Conservation (phyloP, 2,888 invertebrate species). For the Lasioglossum malachurum region DNA sequence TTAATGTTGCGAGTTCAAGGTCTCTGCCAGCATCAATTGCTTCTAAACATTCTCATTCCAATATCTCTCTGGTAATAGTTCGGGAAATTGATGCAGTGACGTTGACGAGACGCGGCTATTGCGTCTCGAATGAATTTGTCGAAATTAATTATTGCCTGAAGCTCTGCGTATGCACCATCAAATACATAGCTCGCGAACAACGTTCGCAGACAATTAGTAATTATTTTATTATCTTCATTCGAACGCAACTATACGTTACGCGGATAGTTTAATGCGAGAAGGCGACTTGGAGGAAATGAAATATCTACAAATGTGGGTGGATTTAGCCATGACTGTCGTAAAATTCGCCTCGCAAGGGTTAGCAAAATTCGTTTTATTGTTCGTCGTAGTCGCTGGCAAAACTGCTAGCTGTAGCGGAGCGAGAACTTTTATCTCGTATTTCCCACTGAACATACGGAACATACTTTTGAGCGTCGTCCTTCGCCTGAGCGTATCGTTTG, state of each 20-base stretch:
- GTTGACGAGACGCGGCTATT: not conserved
- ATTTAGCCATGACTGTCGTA: not conserved
- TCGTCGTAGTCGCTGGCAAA: not conserved
- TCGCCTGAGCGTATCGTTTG: constrained; percentile 13
- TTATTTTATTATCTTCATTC: not conserved
- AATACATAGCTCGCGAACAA: not conserved
- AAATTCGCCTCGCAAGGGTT: not conserved
- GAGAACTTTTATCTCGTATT: constrained; percentile 45
- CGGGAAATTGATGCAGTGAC: not conserved
- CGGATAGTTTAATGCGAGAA: not conserved
- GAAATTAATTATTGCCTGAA: not conserved
- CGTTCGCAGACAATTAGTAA: not conserved
- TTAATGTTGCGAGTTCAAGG: constrained; percentile 5
- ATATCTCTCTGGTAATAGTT: not conserved
- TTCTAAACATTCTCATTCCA: not conserved
- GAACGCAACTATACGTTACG: not conserved
- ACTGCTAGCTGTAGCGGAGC: not conserved
- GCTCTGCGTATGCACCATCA: not conserved
- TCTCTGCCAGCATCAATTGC: not conserved
- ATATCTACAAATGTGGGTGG: not conserved
- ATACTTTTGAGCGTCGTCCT: not conserved
- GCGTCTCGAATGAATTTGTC: not conserved
- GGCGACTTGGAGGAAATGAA: not conserved
- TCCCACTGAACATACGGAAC: constrained; percentile 20
- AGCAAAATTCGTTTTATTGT: not conserved